A percentile compares a stretch with the other conserved stretches of the same genome.
phyloP scores from a whole-genome alignment of 2,888 invertebrate species.

The Coremacera marginata region DNA sequence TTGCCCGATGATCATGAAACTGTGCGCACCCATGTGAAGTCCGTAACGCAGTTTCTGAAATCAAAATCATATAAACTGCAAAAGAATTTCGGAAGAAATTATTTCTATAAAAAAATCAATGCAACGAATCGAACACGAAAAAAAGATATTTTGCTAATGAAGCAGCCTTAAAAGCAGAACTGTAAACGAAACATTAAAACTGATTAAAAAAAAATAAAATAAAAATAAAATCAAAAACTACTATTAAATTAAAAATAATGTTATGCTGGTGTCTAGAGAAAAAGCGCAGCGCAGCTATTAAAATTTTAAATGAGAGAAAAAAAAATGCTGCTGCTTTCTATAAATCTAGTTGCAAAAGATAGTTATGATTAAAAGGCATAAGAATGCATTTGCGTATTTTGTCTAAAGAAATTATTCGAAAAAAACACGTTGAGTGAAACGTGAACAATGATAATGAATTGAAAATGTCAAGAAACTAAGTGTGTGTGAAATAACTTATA shows the following conservation, averaged over 20 bases:
- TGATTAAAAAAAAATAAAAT: neutral
- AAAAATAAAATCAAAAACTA: neutral
- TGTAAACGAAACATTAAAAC: neutral
- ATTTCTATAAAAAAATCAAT: slow-evolving; percentile 66
- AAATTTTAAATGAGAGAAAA: slow-evolving; percentile 9
- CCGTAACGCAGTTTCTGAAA: slow-evolving; percentile 67
- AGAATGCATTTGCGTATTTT: slow-evolving; percentile 4
- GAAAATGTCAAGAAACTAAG: neutral
- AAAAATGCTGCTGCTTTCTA: neutral
- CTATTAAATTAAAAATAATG: neutral
- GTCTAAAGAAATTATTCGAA: neutral
- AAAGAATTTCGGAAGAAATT: slow-evolving; percentile 67
- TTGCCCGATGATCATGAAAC: slow-evolving; percentile 65
- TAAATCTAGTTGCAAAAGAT: neutral
- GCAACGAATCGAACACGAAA: slow-evolving; percentile 65
- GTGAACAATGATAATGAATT: neutral
- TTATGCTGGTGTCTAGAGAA: neutral
- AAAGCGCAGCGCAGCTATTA: neutral
- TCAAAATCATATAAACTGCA: slow-evolving; percentile 68
- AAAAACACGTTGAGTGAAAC: neutral
- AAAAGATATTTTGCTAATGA: slow-evolving; percentile 63
- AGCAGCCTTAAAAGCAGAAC: slow-evolving; percentile 49
- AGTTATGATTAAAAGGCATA: neutral
- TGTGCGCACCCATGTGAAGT: slow-evolving; percentile 64
- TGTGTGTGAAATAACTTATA: neutral